Evolutionary conservation across 2,888 invertebrate genomes (phyloP).

Genomic region (Drosophila subsilvestris): DNA sequence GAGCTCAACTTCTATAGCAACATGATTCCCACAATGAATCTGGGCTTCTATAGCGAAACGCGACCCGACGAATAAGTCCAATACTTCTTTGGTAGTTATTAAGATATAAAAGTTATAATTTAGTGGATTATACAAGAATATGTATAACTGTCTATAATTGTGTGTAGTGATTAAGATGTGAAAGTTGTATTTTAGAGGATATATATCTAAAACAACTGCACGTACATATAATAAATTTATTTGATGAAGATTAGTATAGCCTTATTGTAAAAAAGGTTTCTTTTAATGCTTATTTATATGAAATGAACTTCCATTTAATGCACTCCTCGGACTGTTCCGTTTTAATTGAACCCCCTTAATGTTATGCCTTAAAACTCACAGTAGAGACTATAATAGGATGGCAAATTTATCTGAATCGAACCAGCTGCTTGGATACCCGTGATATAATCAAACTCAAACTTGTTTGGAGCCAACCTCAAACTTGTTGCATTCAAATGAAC

Average conservation of each 20-base stretch:
- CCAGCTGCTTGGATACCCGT: neutral
- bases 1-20: slow-evolving; percentile 80
- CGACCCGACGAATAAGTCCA: slow-evolving; percentile 78
- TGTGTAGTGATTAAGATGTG: neutral
- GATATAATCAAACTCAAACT: neutral
- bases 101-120: neutral
- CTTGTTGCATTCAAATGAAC: neutral
- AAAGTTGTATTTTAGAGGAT: slow-evolving; percentile 1
- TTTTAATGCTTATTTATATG: neutral
- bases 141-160: neutral
- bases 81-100: neutral
- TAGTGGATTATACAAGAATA: neutral
- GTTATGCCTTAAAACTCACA: neutral
- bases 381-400: neutral
- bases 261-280: neutral
- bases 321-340: no score
- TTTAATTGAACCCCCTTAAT: no score
- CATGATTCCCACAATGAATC: slow-evolving; percentile 82
- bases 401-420: neutral
- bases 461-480: neutral
- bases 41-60: slow-evolving; percentile 83
- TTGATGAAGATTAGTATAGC: neutral
- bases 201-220: no score
- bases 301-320: neutral
- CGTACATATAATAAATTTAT: neutral